Base-by-base conservation (phyloP, 2,888 invertebrate genomes). In the Coelopa pilipes region DNA sequence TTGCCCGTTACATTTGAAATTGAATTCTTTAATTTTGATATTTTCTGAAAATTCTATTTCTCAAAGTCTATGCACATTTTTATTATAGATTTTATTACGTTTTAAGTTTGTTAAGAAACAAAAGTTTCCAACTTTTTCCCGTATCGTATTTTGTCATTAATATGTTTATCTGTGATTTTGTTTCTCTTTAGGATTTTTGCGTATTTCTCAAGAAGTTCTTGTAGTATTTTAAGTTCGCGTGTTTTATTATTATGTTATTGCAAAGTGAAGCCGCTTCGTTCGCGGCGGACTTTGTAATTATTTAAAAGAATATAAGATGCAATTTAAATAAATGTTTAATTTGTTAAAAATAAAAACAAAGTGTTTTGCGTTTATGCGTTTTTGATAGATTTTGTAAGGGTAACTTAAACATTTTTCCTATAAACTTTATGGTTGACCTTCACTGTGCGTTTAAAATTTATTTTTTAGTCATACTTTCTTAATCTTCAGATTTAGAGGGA, bases 131-230 rank as follows among this genome's bases (percentile, higher is more conserved):
- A 75, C 72, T 70, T 71, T 53, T 63, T 71, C 47, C 19, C 57
- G 71, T 70, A 67, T 60, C 75, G 73, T 34, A 34, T 74, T 72
- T 45, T 21, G 2, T 67, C 67, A 70, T 60, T 70, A 70, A 60
- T 67, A 75, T 74, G 73, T 69, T 70, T 74, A 72, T 70, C 70
- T 70, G 70, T 70, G 19, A 74, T 71, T 74, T 63, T 72, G 24
- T 63, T 55, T 65, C 62, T 75, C 62, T 60, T 24, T 62, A 73
- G 73, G 46, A 50, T 73, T 75, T 75, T 55, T 17, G 47, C 68
- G 5, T n/a, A 19, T 70, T 74, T 21, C 12, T 65, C 60, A 50
- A 10, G 46, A 49, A 50, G 70, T 57, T n/a, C 69, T 72, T 69
- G 24, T 68, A 50, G 59, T 74, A 75, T 74, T 71, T 77, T 75